These are phyloP conservation scores for Drosophila phalerata DNA, from an alignment of 2,888 invertebrate genomes.

Conservation along the genomic window DNA sequence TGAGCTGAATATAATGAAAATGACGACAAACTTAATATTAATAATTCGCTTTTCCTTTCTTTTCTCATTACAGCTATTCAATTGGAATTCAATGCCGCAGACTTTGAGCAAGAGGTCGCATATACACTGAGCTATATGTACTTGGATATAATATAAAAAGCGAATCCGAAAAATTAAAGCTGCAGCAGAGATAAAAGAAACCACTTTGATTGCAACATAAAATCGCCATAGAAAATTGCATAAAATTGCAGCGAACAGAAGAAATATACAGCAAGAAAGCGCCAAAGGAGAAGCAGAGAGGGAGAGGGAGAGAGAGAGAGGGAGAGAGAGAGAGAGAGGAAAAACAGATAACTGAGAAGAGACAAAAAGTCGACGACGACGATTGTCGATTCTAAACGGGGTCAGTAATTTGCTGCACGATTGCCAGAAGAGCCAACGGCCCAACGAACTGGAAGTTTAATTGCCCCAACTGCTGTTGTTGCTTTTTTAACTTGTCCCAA, in stretches of 20 bases:
- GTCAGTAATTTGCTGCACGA: constrained; percentile 78
- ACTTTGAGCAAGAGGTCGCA: constrained; percentile 24
- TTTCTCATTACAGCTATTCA: constrained; percentile 37
- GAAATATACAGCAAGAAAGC: constrained; percentile 1
- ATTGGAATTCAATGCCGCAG: constrained; percentile 37
- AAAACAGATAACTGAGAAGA: constrained; percentile 32
- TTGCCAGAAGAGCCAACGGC: constrained; percentile 59
- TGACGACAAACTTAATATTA: constrained; percentile 1
- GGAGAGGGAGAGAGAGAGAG: constrained; percentile 4
- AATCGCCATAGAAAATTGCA: constrained; percentile 73
- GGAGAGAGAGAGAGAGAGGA: background rate
- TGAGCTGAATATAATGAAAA: constrained; percentile 3
- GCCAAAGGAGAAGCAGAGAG: constrained; percentile 1
- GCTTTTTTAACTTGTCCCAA: constrained; percentile 19
- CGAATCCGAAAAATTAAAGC: constrained; percentile 46
- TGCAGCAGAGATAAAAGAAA: constrained; percentile 43
- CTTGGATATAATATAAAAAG: constrained; percentile 6
- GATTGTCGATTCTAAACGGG: constrained; percentile 69
- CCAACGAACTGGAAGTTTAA: constrained; percentile 75
- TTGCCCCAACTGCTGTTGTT: constrained; percentile 51
- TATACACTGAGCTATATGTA: constrained; percentile 5
- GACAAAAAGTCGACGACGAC: constrained; percentile 36
- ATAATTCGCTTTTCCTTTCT: constrained; percentile 2
- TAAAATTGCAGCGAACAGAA: constrained; percentile 50
- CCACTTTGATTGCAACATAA: constrained; percentile 60